Conservation (phyloP, 2,797 vertebrate genomes). For the Australoheros facetus region DNA sequence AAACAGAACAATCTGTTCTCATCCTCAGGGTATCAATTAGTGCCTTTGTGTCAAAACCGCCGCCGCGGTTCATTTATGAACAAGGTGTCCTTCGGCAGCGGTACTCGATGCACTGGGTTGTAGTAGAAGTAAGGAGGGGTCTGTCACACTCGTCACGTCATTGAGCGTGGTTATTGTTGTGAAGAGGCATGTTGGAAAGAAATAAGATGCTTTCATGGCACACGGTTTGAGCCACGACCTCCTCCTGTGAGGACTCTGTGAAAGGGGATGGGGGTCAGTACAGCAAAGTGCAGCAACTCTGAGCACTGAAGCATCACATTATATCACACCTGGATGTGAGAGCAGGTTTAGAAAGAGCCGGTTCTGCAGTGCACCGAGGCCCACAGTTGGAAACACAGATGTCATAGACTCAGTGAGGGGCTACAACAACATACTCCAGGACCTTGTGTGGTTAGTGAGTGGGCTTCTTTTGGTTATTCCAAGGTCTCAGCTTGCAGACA, state of each 20-base stretch:
- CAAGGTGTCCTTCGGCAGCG: not conserved
- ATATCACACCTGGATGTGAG: not conserved
- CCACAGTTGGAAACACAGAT: too few species aligned
- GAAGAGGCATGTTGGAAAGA: not conserved
- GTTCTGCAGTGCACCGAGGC: not conserved
- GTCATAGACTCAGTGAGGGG: not conserved
- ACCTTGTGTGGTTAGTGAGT: not conserved
- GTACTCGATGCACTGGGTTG: not conserved
- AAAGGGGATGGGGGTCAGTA: not conserved
- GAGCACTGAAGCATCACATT: not conserved
- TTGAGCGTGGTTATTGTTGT: not conserved
- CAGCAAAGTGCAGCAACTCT: too few species aligned
- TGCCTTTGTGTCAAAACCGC: not conserved
- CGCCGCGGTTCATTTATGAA: not conserved
- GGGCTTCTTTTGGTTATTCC: not conserved
- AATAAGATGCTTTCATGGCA: not conserved
- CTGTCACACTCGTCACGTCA: not conserved
- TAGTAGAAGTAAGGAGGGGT: not conserved
- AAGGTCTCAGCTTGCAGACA: too few species aligned
- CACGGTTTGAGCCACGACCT: fast-evolving
- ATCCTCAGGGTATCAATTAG: not conserved
- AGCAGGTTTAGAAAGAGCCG: fast-evolving
- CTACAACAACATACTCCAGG: not conserved
- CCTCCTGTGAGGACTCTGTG: not conserved
- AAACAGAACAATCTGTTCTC: not conserved